A percentile compares a stretch with the other conserved stretches of the same genome.
Evolutionary conservation across 1,140 invertebrate genomes (phyloP).

Genomic region (Nylanderia fulva): DNA sequence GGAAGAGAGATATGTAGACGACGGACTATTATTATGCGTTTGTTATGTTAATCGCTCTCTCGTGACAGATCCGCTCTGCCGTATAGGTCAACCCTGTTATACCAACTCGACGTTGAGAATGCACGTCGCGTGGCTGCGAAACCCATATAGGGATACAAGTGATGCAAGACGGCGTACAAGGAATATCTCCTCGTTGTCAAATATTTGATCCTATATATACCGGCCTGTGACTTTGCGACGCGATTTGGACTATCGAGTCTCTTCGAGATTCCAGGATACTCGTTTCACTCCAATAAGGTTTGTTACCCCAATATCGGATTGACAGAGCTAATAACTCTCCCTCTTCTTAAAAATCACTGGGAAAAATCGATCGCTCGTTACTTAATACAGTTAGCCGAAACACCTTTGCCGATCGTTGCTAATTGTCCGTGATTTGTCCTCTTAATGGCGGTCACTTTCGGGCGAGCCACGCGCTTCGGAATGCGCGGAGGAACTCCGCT

Average conservation of each 20-base stretch:
- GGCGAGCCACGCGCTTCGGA: slow-evolving; percentile 11
- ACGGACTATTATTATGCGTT: slow-evolving; percentile 67
- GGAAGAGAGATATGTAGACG: background rate
- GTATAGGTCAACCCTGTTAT: slow-evolving; percentile 61
- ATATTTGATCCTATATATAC: background rate
- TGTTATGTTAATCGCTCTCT: slow-evolving; percentile 76
- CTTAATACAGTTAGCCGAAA: background rate
- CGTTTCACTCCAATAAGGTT: background rate
- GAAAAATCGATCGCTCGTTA: background rate
- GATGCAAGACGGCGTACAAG: background rate
- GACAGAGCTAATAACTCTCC: background rate
- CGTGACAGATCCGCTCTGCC: slow-evolving; percentile 54
- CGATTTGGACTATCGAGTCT: background rate
- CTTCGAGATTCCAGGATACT: background rate
- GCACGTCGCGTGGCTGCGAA: slow-evolving; percentile 54
- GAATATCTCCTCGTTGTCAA: slow-evolving; percentile 7
- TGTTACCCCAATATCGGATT: background rate
- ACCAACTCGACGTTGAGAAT: slow-evolving; percentile 65
- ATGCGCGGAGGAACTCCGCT: slow-evolving; percentile 45
- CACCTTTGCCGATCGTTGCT: slow-evolving; percentile 34
- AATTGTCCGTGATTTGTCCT: slow-evolving; percentile 30
- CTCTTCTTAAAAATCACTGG: slow-evolving; percentile 19
- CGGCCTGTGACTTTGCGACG: background rate
- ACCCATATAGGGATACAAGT: background rate
- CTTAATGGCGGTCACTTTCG: slow-evolving; percentile 45